Evolutionary conservation across 2,888 invertebrate genomes (phyloP).

Genomic region (Pyrrhia umbra): DNA sequence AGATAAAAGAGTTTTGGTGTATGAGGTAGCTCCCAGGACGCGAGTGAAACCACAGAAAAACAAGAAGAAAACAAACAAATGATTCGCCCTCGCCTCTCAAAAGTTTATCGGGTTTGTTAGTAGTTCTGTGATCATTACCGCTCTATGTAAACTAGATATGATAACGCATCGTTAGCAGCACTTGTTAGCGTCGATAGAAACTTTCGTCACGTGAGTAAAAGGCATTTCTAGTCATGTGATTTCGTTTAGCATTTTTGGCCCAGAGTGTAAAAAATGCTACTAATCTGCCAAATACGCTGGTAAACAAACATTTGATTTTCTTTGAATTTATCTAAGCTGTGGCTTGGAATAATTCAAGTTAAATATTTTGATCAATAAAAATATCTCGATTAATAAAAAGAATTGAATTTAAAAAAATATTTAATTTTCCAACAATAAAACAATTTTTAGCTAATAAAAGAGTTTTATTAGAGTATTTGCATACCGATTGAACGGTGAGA

Average conservation of each 20-base stretch:
- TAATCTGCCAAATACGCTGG: background rate
- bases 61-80: background rate
- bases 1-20: no score
- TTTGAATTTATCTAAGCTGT: slow-evolving; percentile 5
- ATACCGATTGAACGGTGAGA: no score
- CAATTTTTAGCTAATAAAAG: no score
- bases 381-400: background rate
- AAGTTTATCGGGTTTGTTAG: background rate
- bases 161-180: slow-evolving; percentile 15
- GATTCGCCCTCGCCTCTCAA: background rate
- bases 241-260: slow-evolving; percentile 19
- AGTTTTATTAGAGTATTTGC: no score
- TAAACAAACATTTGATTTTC: background rate
- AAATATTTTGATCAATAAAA: background rate
- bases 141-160: slow-evolving; percentile 3
- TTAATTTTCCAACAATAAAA: no score
- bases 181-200: slow-evolving; percentile 4
- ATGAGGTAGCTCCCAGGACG: no score
- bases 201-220: slow-evolving; percentile 24
- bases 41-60: no score
- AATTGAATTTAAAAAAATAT: no score
- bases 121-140: background rate
- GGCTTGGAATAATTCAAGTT: background rate
- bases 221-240: slow-evolving; percentile 26
- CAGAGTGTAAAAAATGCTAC: background rate